phyloP scores from a whole-genome alignment of 2,797 vertebrate genomes.

The Falco novaeseelandiae region DNA sequence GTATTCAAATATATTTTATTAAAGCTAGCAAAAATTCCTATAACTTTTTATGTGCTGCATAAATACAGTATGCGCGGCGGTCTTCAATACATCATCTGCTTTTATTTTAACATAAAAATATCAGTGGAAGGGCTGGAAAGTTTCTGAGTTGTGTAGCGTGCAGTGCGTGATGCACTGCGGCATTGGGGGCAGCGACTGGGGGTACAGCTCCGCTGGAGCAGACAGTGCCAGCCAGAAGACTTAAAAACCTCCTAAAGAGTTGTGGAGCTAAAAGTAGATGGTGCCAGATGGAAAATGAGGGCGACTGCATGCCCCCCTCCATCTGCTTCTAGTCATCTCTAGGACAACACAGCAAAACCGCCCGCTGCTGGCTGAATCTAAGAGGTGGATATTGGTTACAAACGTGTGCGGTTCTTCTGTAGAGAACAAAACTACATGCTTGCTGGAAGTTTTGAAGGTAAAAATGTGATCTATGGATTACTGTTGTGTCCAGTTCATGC shows the following conservation, averaged over 20 bases:
- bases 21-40: not conserved
- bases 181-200: not conserved
- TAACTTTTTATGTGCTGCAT: not conserved
- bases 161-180: not conserved
- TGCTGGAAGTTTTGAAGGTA: not conserved
- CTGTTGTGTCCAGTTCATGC: not conserved
- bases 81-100: not conserved
- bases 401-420: accelerated
- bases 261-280: slow-evolving; percentile 24
- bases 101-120: not conserved
- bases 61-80: not conserved
- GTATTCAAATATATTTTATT: not conserved
- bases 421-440: not conserved
- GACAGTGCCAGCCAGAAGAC: not conserved
- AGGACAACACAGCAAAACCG: not conserved
- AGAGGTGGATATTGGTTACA: not conserved
- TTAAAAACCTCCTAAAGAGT: not conserved
- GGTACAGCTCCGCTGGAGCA: not conserved
- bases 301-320: not conserved
- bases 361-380: not conserved
- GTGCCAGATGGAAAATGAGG: slow-evolving; percentile 37
- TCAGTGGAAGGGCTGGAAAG: not conserved
- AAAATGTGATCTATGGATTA: not conserved
- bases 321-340: slow-evolving; percentile 15
- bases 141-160: not conserved